phyloP scores from a whole-genome alignment of 2,113 vertebrate species.

The Rhizomys pruinosus region DNA sequence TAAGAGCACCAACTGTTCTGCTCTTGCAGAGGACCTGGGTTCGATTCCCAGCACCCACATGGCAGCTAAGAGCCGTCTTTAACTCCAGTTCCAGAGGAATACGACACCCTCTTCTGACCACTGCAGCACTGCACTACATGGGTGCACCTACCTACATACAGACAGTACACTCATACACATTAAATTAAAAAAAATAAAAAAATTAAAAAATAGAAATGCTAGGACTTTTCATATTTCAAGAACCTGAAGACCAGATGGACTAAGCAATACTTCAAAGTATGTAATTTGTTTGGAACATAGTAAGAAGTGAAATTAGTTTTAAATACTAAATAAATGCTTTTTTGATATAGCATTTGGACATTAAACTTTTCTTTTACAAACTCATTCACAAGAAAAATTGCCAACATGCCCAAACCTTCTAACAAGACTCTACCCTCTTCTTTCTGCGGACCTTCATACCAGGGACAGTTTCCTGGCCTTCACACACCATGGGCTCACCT shows the following conservation, averaged over 20 bases:
- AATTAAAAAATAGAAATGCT: too few relatives aligned
- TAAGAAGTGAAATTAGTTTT: neutral
- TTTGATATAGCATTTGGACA: neutral
- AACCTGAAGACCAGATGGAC: conserved; percentile 15
- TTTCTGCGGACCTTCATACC: neutral
- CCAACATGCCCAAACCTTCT: neutral
- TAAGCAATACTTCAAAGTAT: neutral
- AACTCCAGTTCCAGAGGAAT: too few relatives aligned
- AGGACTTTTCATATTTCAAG: neutral
- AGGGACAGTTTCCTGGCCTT: neutral
- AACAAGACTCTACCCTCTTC: neutral
- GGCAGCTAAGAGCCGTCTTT: too few relatives aligned
- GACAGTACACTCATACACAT: too few relatives aligned
- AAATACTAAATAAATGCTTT: neutral
- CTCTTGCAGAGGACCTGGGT: too few relatives aligned
- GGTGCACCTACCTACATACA: too few relatives aligned
- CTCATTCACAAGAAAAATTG: neutral
- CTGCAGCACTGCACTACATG: too few relatives aligned
- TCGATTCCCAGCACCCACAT: too few relatives aligned
- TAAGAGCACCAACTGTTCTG: too few relatives aligned
- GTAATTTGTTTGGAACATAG: neutral
- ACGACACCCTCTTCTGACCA: too few relatives aligned
- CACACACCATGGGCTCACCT: too few relatives aligned
- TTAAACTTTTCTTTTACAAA: neutral
- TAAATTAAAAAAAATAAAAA: too few relatives aligned